These are phyloP conservation scores for Pipistrellus pipistrellus DNA, from an alignment of 2,797 vertebrate genomes.

Conservation along the genomic window DNA sequence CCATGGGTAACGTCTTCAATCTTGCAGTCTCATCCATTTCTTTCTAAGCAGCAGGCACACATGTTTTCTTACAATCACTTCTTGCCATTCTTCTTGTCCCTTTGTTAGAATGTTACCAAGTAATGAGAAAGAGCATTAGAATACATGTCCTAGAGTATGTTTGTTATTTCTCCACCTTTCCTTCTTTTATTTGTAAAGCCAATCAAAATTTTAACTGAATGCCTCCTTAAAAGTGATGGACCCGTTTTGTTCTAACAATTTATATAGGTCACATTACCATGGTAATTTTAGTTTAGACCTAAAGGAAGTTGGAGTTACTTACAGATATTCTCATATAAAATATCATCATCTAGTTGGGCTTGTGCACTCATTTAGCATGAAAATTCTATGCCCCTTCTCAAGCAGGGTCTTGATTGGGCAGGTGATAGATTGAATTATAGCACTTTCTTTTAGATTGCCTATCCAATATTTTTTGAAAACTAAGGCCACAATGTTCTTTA, in stretches of 20 bases:
- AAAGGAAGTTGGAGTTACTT: slow-evolving; percentile 29
- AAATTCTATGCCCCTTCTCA: slow-evolving; percentile 84
- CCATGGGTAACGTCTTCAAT: background rate
- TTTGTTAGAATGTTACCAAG: slow-evolving; percentile 16
- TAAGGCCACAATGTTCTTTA: slow-evolving; percentile 88
- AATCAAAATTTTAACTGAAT: slow-evolving; percentile 41
- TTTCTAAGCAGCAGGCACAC: background rate
- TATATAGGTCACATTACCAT: slow-evolving; percentile 42
- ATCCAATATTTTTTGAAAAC: slow-evolving; percentile 90
- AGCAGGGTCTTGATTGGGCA: slow-evolving; percentile 86
- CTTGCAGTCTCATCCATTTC: background rate
- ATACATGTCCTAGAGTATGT: background rate
- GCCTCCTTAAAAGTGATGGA: slow-evolving; percentile 42
- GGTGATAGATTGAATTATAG: slow-evolving; percentile 89
- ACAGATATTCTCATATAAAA: slow-evolving; percentile 48
- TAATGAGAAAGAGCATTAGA: slow-evolving; percentile 19
- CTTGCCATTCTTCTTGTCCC: background rate
- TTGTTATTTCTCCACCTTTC: slow-evolving; percentile 48
- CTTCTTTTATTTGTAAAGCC: slow-evolving; percentile 53
- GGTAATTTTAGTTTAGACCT: background rate
- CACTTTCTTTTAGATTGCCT: slow-evolving; percentile 86
- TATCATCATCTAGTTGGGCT: slow-evolving; percentile 64
- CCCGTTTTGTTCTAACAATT: slow-evolving; percentile 57
- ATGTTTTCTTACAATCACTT: background rate
- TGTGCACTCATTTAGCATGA: slow-evolving; percentile 80